A percentile compares a stretch with the other conserved stretches of the same genome.
These are phyloP conservation scores for Eulithis testata DNA, from an alignment of 2,888 invertebrate species.

Conservation along the genomic window DNA sequence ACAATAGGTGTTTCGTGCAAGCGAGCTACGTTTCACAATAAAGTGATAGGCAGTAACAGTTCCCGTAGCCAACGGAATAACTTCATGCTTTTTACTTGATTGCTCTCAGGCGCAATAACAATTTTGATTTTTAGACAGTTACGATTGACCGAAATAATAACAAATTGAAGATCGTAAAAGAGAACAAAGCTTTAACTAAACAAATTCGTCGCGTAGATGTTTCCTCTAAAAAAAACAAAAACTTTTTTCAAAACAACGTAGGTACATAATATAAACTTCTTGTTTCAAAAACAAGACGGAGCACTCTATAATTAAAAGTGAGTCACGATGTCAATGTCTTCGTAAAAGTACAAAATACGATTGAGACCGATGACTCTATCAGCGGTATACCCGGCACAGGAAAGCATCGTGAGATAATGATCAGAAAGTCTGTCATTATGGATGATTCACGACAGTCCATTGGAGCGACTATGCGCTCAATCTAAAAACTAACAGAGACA, in stretches of 20 bases:
- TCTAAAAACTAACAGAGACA: neutral
- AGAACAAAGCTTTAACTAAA: too few species aligned
- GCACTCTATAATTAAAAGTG: conserved; percentile 5
- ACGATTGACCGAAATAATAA: neutral
- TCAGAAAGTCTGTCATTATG: conserved; percentile 32
- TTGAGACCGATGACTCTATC: conserved; percentile 22
- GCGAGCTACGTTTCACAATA: conserved; percentile 31
- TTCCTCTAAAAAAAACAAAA: too few species aligned
- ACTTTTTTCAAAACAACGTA: too few species aligned
- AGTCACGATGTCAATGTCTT: conserved; percentile 18
- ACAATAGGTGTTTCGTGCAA: conserved; percentile 21
- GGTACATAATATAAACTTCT: too few species aligned
- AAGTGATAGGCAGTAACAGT: conserved; percentile 26
- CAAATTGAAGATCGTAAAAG: too few species aligned
- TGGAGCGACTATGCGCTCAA: neutral
- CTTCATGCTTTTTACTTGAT: conserved; percentile 36
- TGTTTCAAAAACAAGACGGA: neutral
- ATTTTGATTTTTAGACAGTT: conserved; percentile 26
- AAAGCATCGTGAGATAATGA: conserved; percentile 27
- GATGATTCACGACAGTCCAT: conserved; percentile 25
- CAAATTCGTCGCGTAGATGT: too few species aligned
- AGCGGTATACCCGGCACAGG: conserved; percentile 5
- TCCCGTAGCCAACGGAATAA: conserved; percentile 32
- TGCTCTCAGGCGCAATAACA: conserved; percentile 21
- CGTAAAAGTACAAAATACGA: conserved; percentile 12